A percentile compares a stretch with the other conserved stretches of the same genome.
Conservation (phyloP, 2,113 vertebrate genomes). For the Myiopsitta monachus region DNA sequence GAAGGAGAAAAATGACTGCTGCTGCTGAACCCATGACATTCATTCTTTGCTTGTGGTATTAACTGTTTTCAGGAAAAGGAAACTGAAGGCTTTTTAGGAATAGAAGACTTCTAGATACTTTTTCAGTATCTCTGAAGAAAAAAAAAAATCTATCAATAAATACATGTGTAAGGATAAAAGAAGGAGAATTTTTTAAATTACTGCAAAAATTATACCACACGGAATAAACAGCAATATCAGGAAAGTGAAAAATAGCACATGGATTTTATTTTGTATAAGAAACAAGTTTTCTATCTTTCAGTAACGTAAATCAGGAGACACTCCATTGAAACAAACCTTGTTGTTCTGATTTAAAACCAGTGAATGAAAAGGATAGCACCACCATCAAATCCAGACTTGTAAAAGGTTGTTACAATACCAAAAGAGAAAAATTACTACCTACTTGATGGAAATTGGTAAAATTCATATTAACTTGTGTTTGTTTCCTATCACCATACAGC, state of each 20-base stretch:
- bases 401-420: background rate
- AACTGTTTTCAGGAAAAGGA: background rate
- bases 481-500: background rate
- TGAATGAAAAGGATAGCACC: background rate
- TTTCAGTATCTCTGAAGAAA: background rate
- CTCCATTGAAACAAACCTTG: background rate
- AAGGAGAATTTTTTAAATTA: background rate
- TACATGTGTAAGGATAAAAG: background rate
- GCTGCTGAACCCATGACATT: too few relatives aligned
- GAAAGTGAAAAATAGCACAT: background rate
- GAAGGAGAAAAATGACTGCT: too few relatives aligned
- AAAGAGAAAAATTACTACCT: background rate
- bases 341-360: background rate
- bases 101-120: background rate
- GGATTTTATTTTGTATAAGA: background rate
- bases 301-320: background rate
- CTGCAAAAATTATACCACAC: background rate
- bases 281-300: background rate
- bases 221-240: background rate
- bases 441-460: background rate
- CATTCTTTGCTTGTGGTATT: background rate
- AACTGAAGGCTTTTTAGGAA: background rate
- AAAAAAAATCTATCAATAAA: background rate
- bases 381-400: background rate
- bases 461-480: background rate